These are phyloP conservation scores for Caradrina clavipalpis DNA, from an alignment of 2,888 invertebrate species.

Conservation along the genomic window DNA sequence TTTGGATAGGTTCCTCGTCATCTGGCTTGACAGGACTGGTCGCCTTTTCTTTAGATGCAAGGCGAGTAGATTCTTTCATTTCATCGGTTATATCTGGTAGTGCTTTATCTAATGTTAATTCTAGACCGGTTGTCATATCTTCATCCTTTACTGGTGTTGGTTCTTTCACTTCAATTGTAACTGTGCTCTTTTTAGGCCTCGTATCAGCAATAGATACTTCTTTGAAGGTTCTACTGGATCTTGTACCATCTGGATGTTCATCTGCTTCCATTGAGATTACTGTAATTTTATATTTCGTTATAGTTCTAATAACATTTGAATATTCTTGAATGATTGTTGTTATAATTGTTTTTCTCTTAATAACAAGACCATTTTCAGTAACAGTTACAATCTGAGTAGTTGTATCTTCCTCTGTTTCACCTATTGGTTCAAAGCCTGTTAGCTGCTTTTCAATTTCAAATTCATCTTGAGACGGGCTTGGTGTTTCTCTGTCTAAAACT, in stretches of 20 bases:
- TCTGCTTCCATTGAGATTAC: conserved; percentile 44
- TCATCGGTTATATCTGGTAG: conserved; percentile 1
- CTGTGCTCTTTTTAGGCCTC: conserved; percentile 45
- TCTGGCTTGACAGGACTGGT: background rate
- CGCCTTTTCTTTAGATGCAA: conserved; percentile 5
- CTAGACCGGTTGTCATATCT: conserved; percentile 32
- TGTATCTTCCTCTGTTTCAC: conserved; percentile 36
- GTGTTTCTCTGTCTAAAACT: background rate
- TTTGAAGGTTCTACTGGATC: conserved; percentile 34
- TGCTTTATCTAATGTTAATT: conserved; percentile 1
- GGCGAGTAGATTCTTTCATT: conserved; percentile 19
- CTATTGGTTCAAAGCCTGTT: conserved; percentile 32
- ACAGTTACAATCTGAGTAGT: conserved; percentile 40
- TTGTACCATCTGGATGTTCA: conserved; percentile 43
- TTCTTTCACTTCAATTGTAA: conserved; percentile 40
- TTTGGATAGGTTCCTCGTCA: background rate
- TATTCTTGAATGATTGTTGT: conserved; percentile 54
- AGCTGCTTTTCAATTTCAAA: conserved; percentile 43
- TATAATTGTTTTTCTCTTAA: conserved; percentile 41
- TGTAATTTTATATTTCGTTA: conserved; percentile 49
- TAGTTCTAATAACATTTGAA: conserved; percentile 14
- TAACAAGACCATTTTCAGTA: conserved; percentile 40
- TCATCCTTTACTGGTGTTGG: conserved; percentile 65
- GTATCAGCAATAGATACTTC: conserved; percentile 38
- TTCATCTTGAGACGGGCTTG: conserved; percentile 26